A percentile compares a stretch with the other conserved stretches of the same genome.
Evolutionary conservation across 2,797 vertebrate species (phyloP).

Genomic region (Rallus crepitans): DNA sequence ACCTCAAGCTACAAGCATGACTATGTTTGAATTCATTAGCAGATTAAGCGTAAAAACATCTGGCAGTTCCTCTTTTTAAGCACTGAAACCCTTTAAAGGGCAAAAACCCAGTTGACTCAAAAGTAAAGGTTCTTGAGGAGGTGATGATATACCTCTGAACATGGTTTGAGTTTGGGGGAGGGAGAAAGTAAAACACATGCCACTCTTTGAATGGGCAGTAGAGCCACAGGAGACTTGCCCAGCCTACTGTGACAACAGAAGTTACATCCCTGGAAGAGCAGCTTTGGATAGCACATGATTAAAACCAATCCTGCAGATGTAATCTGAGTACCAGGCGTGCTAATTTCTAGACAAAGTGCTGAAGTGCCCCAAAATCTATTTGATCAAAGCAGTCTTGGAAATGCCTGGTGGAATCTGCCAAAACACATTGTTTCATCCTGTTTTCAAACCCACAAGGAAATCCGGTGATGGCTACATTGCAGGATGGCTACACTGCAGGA

Average conservation of each 20-base stretch:
- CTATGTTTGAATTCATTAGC: neutral
- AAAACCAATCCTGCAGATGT: neutral
- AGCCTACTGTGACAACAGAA: neutral
- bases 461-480: neutral
- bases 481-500: neutral
- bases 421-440: neutral
- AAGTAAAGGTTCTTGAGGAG: neutral
- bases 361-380: neutral
- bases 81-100: neutral
- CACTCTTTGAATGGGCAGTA: neutral
- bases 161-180: neutral
- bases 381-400: neutral
- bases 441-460: neutral
- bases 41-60: neutral
- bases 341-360: neutral
- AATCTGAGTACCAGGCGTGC: accelerated
- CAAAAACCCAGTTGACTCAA: neutral
- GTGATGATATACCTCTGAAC: accelerated
- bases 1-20: neutral
- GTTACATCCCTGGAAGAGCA: neutral
- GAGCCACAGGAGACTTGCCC: neutral
- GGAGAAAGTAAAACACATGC: accelerated
- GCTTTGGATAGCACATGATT: neutral
- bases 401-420: accelerated
- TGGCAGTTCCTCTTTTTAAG: neutral